These are phyloP conservation scores for Leuctra nigra DNA, from an alignment of 2,888 invertebrate species.

Conservation along the genomic window DNA sequence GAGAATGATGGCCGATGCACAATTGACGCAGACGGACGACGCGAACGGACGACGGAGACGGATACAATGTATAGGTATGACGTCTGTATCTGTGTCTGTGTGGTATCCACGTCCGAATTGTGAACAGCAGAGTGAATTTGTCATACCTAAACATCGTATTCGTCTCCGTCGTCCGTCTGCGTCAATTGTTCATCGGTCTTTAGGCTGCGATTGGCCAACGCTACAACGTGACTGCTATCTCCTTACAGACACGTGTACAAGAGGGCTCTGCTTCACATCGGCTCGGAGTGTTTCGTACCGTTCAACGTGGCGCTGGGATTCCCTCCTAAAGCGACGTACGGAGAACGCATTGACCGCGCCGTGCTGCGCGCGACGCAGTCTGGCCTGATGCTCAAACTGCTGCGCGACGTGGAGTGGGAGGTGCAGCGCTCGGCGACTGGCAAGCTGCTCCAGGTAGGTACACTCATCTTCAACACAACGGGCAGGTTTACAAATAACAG, in stretches of 20 bases:
- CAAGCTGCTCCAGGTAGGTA: slow-evolving; percentile 52
- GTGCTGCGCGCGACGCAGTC: slow-evolving; percentile 56
- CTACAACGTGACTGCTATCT: too few species aligned
- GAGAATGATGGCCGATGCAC: too few species aligned
- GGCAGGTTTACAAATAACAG: too few species aligned
- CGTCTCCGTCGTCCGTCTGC: too few species aligned
- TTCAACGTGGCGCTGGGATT: slow-evolving; percentile 61
- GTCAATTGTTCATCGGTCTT: too few species aligned
- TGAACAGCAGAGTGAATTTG: too few species aligned
- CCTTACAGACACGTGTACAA: slow-evolving; percentile 20
- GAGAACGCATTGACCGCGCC: slow-evolving; percentile 52
- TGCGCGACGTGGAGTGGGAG: slow-evolving; percentile 64
- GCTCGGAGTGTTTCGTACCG: slow-evolving; percentile 65
- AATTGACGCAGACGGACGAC: too few species aligned
- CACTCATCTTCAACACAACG: too few species aligned
- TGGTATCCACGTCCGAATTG: too few species aligned
- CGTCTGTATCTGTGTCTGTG: neutral
- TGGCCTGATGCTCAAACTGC: slow-evolving; percentile 60
- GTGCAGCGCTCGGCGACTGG: slow-evolving; percentile 57
- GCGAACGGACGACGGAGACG: too few species aligned
- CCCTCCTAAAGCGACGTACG: slow-evolving; percentile 58
- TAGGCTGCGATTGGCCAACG: too few species aligned
- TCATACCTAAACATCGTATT: too few species aligned
- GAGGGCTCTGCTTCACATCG: slow-evolving; percentile 51
- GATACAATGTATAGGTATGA: neutral